phyloP scores from a whole-genome alignment of 2,113 vertebrate genomes.

The Canis aureus region DNA sequence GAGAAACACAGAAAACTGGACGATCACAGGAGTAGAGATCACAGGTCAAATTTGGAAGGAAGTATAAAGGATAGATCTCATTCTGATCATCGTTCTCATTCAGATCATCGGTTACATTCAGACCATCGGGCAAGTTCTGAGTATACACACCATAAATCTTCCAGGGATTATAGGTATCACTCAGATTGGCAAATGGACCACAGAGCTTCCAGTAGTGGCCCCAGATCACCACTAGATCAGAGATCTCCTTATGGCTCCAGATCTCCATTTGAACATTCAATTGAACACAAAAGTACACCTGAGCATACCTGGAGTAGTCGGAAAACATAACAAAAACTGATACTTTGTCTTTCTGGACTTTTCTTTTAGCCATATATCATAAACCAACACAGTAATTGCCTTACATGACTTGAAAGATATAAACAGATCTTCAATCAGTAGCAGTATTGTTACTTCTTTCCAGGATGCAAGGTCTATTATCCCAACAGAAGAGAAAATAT shows the following conservation, averaged over 20 bases:
- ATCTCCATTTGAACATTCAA: constrained; percentile 96
- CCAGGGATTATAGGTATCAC: constrained; percentile 95
- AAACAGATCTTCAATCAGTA: constrained; percentile 91
- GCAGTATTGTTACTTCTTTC: constrained; percentile 93
- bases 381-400: constrained; percentile 96
- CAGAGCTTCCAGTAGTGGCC: constrained; percentile 93
- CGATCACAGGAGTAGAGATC: constrained; percentile 95
- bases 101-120: constrained; percentile 91
- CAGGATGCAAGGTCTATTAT: constrained; percentile 91
- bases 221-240: constrained; percentile 95
- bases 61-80: constrained; percentile 92
- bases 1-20: constrained; percentile 96
- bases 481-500: constrained; percentile 94
- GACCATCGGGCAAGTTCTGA: constrained; percentile 91
- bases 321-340: constrained; percentile 96
- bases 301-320: constrained; percentile 97
- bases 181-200: constrained; percentile 98
- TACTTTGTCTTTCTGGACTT: constrained; percentile 82
- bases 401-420: constrained; percentile 96
- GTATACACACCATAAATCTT: constrained; percentile 92
- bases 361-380: constrained; percentile 95
- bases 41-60: constrained; percentile 91
- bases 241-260: constrained; percentile 95
- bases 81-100: constrained; percentile 90
- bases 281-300: constrained; percentile 97